phyloP scores from a whole-genome alignment of 2,797 vertebrate genomes.

The Cossypha dichroa region DNA sequence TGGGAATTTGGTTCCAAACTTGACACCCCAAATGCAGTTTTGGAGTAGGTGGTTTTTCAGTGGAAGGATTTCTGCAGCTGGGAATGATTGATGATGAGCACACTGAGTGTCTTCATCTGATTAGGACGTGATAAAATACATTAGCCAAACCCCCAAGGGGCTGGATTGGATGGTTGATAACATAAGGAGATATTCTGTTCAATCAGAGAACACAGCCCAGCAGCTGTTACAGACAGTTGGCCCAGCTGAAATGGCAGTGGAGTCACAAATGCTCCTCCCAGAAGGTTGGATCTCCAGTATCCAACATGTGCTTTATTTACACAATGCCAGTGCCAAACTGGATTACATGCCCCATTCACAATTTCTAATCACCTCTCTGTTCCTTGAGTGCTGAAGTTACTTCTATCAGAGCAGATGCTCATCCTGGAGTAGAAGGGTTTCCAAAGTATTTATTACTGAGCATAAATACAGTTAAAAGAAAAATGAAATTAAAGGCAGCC shows the following conservation, averaged over 20 bases:
- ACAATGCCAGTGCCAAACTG: accelerated
- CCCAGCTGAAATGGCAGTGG: background rate
- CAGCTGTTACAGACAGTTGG: background rate
- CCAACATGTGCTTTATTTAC: background rate
- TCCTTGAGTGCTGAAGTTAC: background rate
- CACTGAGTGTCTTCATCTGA: background rate
- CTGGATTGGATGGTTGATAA: background rate
- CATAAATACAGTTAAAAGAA: background rate
- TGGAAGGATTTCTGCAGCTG: background rate
- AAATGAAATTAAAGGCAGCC: background rate
- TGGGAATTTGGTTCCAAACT: background rate
- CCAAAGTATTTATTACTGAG: background rate
- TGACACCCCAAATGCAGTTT: background rate
- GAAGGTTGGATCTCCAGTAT: background rate
- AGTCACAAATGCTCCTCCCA: background rate
- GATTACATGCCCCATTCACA: background rate
- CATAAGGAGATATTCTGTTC: background rate
- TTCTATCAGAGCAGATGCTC: background rate
- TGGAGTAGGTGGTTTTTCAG: background rate
- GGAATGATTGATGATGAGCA: background rate
- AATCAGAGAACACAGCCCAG: background rate
- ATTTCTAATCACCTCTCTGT: background rate
- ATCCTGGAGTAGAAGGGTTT: background rate
- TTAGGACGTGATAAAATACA: background rate
- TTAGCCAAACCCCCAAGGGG: background rate